Conservation (phyloP, 2,888 invertebrate species). For the Dichetophora obliterata region DNA sequence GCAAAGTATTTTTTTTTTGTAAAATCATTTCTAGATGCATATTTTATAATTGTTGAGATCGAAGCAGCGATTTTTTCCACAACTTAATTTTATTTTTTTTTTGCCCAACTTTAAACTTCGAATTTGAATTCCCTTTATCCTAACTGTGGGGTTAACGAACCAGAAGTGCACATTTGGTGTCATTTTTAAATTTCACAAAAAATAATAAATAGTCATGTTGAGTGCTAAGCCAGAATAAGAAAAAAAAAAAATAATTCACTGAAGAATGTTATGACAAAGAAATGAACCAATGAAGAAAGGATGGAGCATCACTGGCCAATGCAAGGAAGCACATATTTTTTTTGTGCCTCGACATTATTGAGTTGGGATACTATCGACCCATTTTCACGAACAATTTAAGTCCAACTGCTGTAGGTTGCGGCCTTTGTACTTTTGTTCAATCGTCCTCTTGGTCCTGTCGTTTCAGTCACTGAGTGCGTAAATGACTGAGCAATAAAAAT, state of each 20-base stretch:
- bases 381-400: slow-evolving; percentile 15
- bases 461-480: neutral
- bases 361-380: neutral
- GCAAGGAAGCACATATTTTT: slow-evolving; percentile 1
- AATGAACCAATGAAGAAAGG: neutral
- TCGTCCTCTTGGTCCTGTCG: neutral
- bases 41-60: neutral
- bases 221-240: neutral
- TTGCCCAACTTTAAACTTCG: neutral
- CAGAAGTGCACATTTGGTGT: slow-evolving; percentile 2
- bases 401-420: neutral
- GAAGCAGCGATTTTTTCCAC: slow-evolving; percentile 2
- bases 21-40: neutral
- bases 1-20: neutral
- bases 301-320: slow-evolving; percentile 2
- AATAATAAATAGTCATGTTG: neutral
- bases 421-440: neutral
- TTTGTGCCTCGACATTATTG: slow-evolving; percentile 16
- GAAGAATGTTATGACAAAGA: neutral
- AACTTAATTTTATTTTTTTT: neutral
- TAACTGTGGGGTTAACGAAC: slow-evolving; percentile 24
- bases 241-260: neutral
- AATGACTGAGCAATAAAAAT: slow-evolving; percentile 25
- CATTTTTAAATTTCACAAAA: neutral
- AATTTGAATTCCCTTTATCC: neutral